phyloP scores from a whole-genome alignment of 2,888 invertebrate genomes.

The Glaucopsyche alexis region DNA sequence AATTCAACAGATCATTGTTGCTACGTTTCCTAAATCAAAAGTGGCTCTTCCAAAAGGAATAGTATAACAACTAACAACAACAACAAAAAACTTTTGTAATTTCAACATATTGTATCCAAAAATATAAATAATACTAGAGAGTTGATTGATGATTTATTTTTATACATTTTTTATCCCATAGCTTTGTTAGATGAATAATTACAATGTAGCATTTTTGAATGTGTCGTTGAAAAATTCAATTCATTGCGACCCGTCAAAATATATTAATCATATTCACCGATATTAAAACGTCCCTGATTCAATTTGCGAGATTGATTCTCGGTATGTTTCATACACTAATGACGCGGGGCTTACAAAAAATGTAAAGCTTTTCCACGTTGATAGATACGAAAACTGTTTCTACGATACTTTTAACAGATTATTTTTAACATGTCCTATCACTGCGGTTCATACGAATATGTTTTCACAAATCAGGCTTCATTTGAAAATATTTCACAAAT shows the following conservation, averaged over 20 bases:
- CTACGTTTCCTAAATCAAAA: too few relatives aligned
- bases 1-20: too few relatives aligned
- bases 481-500: neutral
- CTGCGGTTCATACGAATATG: neutral
- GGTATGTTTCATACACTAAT: constrained; percentile 30
- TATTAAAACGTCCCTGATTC: constrained; percentile 40
- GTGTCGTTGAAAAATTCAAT: neutral
- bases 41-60: too few relatives aligned
- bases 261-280: constrained; percentile 34
- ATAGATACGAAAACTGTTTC: constrained; percentile 31
- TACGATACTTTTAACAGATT: constrained; percentile 36
- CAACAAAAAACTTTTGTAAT: too few relatives aligned
- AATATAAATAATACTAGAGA: too few relatives aligned
- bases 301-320: constrained; percentile 45
- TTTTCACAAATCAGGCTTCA: neutral
- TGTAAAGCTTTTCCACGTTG: constrained; percentile 31
- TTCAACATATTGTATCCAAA: too few relatives aligned
- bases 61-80: too few relatives aligned
- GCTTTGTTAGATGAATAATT: constrained; percentile 14
- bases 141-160: neutral
- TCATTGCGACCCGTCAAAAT: constrained; percentile 25
- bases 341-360: constrained; percentile 21
- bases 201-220: neutral
- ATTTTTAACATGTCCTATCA: neutral
- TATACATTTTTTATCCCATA: constrained; percentile 6